Conservation (phyloP, 2,888 invertebrate species). For the Omphaloscelis lunosa region DNA sequence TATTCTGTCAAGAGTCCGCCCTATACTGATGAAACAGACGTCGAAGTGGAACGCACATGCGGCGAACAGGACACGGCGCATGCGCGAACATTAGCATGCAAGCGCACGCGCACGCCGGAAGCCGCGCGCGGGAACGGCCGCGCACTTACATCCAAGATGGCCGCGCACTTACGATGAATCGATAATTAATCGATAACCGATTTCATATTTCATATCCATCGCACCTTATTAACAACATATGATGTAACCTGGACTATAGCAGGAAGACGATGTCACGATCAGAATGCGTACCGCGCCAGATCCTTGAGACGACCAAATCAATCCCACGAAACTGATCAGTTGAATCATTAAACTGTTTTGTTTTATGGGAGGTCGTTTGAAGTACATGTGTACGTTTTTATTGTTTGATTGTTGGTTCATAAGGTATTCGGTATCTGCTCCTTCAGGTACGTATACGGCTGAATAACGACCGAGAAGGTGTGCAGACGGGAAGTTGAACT, state of each 20-base stretch:
- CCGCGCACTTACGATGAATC: conserved; percentile 87
- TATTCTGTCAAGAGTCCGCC: conserved; percentile 49
- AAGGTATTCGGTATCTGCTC: conserved; percentile 65
- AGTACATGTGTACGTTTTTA: conserved; percentile 79
- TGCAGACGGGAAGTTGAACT: conserved; percentile 18
- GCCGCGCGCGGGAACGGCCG: conserved; percentile 86
- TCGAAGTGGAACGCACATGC: conserved; percentile 81
- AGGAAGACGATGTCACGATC: conserved; percentile 74
- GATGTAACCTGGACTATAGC: conserved; percentile 86
- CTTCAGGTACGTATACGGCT: conserved; percentile 29
- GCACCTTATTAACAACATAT: conserved; percentile 83
- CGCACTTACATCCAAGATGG: conserved; percentile 88
- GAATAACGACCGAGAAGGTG: conserved; percentile 30
- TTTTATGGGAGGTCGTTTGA: conserved; percentile 82
- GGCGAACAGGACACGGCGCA: conserved; percentile 80
- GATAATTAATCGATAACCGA: conserved; percentile 89
- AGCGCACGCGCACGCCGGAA: conserved; percentile 88
- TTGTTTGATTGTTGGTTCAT: conserved; percentile 80
- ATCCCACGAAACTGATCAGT: conserved; percentile 76
- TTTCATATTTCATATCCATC: conserved; percentile 88
- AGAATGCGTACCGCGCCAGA: conserved; percentile 77
- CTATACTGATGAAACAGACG: conserved; percentile 64
- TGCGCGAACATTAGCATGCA: conserved; percentile 88
- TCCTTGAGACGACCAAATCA: conserved; percentile 83
- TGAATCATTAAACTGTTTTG: conserved; percentile 79